Conservation (phyloP, 2,797 vertebrate genomes). For the Acanthiza pusilla region DNA sequence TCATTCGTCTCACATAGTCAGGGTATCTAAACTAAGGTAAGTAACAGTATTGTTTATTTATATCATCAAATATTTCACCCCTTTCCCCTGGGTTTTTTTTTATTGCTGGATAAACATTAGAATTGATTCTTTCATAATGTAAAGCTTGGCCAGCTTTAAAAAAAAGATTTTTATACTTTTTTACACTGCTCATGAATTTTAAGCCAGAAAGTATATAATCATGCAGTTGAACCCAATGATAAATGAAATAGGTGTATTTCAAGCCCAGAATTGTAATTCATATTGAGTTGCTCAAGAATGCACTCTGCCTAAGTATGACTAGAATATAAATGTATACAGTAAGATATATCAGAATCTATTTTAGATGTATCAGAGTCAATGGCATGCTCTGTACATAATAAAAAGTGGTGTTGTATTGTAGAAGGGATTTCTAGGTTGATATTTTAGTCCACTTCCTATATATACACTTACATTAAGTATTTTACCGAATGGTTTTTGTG, state of each 20-base stretch:
- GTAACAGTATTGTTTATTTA: slow-evolving; percentile 14
- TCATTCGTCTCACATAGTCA: background rate
- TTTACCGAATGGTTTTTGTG: background rate
- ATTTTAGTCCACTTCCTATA: background rate
- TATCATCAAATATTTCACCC: background rate
- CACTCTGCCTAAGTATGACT: background rate
- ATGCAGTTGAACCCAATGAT: background rate
- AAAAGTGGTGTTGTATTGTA: background rate
- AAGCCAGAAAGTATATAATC: background rate
- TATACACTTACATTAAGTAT: background rate
- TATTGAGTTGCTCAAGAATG: background rate
- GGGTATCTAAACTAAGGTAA: slow-evolving; percentile 60
- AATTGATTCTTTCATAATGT: background rate
- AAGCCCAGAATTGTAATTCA: background rate
- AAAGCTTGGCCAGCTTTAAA: background rate
- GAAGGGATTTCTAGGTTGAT: background rate
- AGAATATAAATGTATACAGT: background rate
- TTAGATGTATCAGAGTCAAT: background rate
- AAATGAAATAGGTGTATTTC: background rate
- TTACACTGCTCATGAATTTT: background rate
- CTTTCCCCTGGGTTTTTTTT: background rate
- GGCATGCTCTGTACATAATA: background rate
- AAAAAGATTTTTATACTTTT: background rate
- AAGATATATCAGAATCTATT: background rate
- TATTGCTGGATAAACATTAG: background rate